Evolutionary conservation across 2,113 vertebrate genomes (phyloP), one percentile per base, ranked within the genome.

Genomic region (Seriola dumerili): DNA sequence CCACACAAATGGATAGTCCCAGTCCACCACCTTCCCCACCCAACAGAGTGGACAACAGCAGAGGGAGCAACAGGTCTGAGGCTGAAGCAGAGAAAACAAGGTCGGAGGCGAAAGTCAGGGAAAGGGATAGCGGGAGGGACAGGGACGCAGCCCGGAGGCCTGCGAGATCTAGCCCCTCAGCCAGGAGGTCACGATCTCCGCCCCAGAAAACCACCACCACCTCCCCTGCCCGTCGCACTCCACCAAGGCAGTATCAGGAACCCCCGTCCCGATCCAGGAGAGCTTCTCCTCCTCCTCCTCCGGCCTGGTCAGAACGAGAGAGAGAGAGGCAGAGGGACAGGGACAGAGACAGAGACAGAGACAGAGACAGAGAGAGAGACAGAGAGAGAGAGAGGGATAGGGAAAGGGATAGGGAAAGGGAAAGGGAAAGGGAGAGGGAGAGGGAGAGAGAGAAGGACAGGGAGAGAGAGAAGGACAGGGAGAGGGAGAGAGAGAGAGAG

Each of bases 211-310:
- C 80, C 75, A 66, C 72, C 19, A 13, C 72, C 23, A 0, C 67
- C 19, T 65, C 90, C 11, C 82, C 87, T n/a, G 10, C 80, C 0
- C 86, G 89, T 3, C 90, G 90, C 66, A 91, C 92, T 10, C 95
- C 95, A 32, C 95, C 95, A 4, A 91, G 91, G 40, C 94, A 95
- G 68, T 95, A 96, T 32, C 92, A 94, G 81, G 93, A 94, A 42
- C 90, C 88, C 12, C 74, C 78, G 0, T 1, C 81, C 14, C 74
- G 89, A 16, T 85, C 84, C 25, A 84, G 92, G 64, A 93, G 93
- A 78, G 19, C 63, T 0, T 92, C 93, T 8, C 91, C 93, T 54
- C 90, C 91, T 19, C 44, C 72, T 57, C 89, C 89, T 21, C 32
- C 67, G 2, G 4, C 87, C 73, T 72, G 88, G 92, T 70, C 90